Conservation (phyloP, 2,888 invertebrate species). For the Drepanosiphum platanoidis region DNA sequence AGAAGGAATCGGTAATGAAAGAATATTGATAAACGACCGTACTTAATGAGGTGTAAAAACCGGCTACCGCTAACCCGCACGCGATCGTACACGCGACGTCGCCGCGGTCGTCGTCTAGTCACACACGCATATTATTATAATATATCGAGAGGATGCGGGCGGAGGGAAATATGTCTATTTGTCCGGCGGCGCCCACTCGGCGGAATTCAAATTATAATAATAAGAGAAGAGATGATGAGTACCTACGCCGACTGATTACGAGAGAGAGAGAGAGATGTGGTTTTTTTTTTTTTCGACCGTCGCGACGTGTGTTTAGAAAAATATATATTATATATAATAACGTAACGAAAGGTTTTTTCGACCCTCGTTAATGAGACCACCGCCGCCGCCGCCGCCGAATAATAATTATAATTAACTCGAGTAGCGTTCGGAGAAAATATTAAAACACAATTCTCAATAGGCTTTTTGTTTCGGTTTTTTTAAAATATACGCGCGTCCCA, state of each 20-base stretch:
- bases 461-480: constrained; percentile 19
- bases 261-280: neutral
- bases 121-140: no score
- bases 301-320: neutral
- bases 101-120: neutral
- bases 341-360: constrained; percentile 19
- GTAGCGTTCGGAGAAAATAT: constrained; percentile 23
- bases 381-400: neutral
- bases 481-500: neutral
- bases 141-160: neutral
- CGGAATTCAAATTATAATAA: constrained; percentile 34
- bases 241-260: neutral
- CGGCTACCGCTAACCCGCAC: neutral
- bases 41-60: constrained; percentile 51
- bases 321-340: neutral
- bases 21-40: constrained; percentile 38
- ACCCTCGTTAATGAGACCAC: constrained; percentile 25
- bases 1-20: constrained; percentile 24
- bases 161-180: constrained; percentile 23
- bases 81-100: constrained; percentile 25
- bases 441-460: neutral
- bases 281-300: neutral
- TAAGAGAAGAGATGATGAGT: neutral
- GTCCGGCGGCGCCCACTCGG: constrained; percentile 28
- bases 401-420: constrained; percentile 50